Conservation (phyloP, 2,888 invertebrate species). For the Caenorhabditis wallacei region DNA sequence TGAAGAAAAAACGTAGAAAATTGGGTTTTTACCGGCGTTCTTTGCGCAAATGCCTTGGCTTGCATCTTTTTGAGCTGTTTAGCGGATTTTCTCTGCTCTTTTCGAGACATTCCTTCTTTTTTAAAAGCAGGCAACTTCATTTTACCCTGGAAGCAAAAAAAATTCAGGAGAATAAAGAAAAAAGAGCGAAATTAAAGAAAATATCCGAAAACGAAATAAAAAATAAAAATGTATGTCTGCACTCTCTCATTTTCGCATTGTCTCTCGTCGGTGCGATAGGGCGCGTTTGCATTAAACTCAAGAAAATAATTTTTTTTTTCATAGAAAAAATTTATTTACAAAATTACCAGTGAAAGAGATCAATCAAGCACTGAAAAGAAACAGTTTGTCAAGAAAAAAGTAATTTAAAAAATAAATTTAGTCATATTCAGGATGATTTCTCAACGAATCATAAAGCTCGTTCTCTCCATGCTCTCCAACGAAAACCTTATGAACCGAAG, state of each 20-base stretch:
- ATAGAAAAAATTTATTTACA: slow-evolving; percentile 1
- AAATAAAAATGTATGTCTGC: neutral
- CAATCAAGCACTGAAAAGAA: neutral
- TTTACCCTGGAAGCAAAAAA: slow-evolving; percentile 37
- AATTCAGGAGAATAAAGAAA: neutral
- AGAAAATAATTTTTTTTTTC: neutral
- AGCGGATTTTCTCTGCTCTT: slow-evolving; percentile 68
- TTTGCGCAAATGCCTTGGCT: slow-evolving; percentile 66
- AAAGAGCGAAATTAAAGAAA: neutral
- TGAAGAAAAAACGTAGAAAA: too few species aligned
- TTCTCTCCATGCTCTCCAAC: slow-evolving; percentile 85
- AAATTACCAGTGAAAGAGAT: neutral
- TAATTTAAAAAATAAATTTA: slow-evolving; percentile 5
- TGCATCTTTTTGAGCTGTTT: slow-evolving; percentile 74
- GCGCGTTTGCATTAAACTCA: too few species aligned
- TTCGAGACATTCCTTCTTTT: slow-evolving; percentile 61
- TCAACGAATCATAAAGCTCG: slow-evolving; percentile 72
- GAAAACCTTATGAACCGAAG: slow-evolving; percentile 95
- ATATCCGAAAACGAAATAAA: neutral
- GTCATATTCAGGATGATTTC: slow-evolving; percentile 73
- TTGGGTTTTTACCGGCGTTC: slow-evolving; percentile 49
- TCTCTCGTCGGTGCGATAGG: too few species aligned
- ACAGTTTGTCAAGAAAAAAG: slow-evolving; percentile 19
- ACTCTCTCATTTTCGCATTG: neutral
- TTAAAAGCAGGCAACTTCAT: slow-evolving; percentile 46